phyloP scores from a whole-genome alignment of 1,140 invertebrate species.

The Drosophila pruinosa region DNA sequence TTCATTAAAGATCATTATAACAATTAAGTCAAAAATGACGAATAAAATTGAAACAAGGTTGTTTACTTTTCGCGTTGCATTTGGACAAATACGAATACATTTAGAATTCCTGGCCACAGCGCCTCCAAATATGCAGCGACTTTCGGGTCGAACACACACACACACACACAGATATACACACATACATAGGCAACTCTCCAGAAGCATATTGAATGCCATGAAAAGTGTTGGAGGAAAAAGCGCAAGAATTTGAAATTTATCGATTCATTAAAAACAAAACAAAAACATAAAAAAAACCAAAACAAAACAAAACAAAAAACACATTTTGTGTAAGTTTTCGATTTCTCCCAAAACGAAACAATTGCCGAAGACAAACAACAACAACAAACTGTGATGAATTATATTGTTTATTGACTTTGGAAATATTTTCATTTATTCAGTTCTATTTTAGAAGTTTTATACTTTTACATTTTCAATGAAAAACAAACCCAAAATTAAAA shows the following conservation, averaged over 20 bases:
- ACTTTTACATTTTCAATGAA: constrained; percentile 6
- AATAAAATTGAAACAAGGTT: constrained; percentile 54
- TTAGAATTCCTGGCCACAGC: not conserved
- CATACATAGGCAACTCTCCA: constrained; percentile 7
- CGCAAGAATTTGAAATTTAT: constrained; percentile 6
- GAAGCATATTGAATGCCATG: constrained; percentile 47
- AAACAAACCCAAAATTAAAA: constrained; percentile 2
- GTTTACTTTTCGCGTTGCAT: constrained; percentile 60
- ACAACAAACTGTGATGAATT: constrained; percentile 78
- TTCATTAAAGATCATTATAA: constrained; percentile 58
- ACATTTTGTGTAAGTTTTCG: constrained; percentile 36
- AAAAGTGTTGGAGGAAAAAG: constrained; percentile 24
- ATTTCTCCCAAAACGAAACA: constrained; percentile 12
- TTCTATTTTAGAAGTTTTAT: constrained; percentile 31
- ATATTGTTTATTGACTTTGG: constrained; percentile 47
- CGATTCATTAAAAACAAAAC: constrained; percentile 28
- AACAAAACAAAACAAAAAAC: not conserved
- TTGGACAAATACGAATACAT: not conserved
- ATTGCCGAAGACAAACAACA: constrained; percentile 53
- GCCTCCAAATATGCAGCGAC: constrained; percentile 18
- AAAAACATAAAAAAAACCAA: constrained; percentile 12
- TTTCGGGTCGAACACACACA: constrained; percentile 20
- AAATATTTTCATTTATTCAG: constrained; percentile 5
- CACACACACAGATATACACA: constrained; percentile 16
- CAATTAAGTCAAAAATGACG: constrained; percentile 45